Evolutionary conservation across 2,797 vertebrate genomes (phyloP), one percentile per base, ranked within the genome.

Genomic region (Hafferia zeledoni): DNA sequence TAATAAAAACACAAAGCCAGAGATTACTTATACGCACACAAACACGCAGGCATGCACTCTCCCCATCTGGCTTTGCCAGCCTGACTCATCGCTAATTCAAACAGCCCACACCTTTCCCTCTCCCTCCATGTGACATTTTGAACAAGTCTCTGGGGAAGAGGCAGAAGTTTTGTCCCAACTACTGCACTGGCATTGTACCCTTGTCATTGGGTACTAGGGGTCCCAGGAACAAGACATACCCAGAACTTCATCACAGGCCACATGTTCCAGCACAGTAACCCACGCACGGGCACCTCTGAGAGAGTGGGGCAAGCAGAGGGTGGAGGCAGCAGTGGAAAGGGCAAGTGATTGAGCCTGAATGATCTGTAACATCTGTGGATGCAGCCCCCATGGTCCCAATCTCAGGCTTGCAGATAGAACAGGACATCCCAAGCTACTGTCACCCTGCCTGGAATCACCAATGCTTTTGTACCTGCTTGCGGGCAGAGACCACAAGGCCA

Each of bases 91-190:
- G 84, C 96, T 96, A 96, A 95, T 93, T 95, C 96, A 97, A 97
- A 97, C 96, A 97, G 93, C 95, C 96, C 96, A 97, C 96, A 97
- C 96, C 96, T 97, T 97, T 96, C 95, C 65, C 91, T 95, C 91
- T 60, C 83, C 89, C 75, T 93, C 68, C 49, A 37, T 94, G 84
- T 91, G 94, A 93, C 72, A 0, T 85, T 91, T 93, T 33, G 43
- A 92, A 75, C n/a, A 6, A 87, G 72, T 41, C 60, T 81, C 39
- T 1, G 1, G 31, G 64, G 64, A 89, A 94, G 71, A 94, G n/a
- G 39, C 81, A 91, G 64, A 57, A 89, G 75, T 71, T 82, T 63
- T 82, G 33, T 35, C 90, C 85, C 3, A 2, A 39, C 37, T 53
- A 70, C n/a, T 30, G 43, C 37, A 2, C 28, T 8, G 2, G 44